A percentile compares a stretch with the other conserved stretches of the same genome.
These are phyloP conservation scores for Calameuta idolon DNA, from an alignment of 2,888 invertebrate species.

Conservation along the genomic window DNA sequence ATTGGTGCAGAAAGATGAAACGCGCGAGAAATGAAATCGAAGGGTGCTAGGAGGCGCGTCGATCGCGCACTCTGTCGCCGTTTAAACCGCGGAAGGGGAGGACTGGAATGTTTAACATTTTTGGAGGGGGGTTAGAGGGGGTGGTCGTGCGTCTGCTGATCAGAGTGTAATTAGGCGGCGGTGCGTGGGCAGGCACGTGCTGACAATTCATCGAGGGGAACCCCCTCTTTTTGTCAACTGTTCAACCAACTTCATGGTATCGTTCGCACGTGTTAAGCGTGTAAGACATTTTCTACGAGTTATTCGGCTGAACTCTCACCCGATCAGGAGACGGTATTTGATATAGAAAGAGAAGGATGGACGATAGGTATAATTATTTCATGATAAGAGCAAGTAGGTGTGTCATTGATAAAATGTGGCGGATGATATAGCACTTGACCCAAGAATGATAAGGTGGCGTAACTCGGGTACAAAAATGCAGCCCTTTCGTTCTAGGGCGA, in stretches of 20 bases:
- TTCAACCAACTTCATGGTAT: slow-evolving; percentile 30
- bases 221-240: slow-evolving; percentile 21
- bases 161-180: slow-evolving; percentile 65
- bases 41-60: background rate
- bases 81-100: background rate
- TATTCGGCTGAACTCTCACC: background rate
- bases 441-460: no score
- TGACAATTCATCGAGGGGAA: slow-evolving; percentile 63
- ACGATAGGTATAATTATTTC: background rate
- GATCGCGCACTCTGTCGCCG: background rate
- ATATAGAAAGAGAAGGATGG: background rate
- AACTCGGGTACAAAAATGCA: no score
- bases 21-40: background rate
- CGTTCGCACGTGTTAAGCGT: slow-evolving; percentile 51
- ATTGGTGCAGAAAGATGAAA: background rate
- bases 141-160: slow-evolving; percentile 51
- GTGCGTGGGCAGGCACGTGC: slow-evolving; percentile 62
- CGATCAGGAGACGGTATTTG: background rate
- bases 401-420: background rate
- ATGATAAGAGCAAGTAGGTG: background rate
- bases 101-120: slow-evolving; percentile 48
- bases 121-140: slow-evolving; percentile 16
- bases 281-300: slow-evolving; percentile 41
- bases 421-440: no score
- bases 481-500: no score